Conservation (phyloP, 2,888 invertebrate species). For the Meiosimyza platycephala region DNA sequence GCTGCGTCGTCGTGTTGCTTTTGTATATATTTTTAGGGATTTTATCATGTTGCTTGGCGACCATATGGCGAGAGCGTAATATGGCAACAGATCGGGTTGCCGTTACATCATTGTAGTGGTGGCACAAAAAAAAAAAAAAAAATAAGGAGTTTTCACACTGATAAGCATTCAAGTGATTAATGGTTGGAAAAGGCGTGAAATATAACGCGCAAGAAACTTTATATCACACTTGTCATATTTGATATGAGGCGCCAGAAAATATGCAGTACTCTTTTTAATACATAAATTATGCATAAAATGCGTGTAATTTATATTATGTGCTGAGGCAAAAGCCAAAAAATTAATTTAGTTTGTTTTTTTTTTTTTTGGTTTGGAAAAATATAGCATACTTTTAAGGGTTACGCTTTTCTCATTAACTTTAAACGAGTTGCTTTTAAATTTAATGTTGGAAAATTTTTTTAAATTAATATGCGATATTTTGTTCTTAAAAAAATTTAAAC, state of each 20-base stretch:
- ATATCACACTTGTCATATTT: neutral
- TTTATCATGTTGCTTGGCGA: neutral
- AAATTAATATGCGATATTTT: too few relatives aligned
- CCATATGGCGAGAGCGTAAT: neutral
- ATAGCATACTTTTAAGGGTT: too few relatives aligned
- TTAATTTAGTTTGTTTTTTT: too few relatives aligned
- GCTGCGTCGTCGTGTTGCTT: neutral
- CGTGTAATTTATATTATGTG: too few relatives aligned
- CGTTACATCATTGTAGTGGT: neutral
- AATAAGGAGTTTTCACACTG: neutral
- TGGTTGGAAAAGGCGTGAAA: neutral
- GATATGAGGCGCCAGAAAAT: constrained; percentile 4
- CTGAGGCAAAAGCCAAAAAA: too few relatives aligned
- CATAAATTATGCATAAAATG: too few relatives aligned
- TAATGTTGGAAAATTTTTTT: too few relatives aligned
- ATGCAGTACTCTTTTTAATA: neutral
- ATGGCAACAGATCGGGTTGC: constrained; percentile 3
- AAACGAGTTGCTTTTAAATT: too few relatives aligned
- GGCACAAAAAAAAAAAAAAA: neutral
- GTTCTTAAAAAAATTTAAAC: too few relatives aligned
- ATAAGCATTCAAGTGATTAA: constrained; percentile 27
- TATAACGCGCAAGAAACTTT: neutral
- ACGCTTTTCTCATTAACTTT: too few relatives aligned
- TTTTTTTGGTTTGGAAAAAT: too few relatives aligned
- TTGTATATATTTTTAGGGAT: constrained; percentile 21